Evolutionary conservation across 2,888 invertebrate species (phyloP).

Genomic region (Heliconius cydno): DNA sequence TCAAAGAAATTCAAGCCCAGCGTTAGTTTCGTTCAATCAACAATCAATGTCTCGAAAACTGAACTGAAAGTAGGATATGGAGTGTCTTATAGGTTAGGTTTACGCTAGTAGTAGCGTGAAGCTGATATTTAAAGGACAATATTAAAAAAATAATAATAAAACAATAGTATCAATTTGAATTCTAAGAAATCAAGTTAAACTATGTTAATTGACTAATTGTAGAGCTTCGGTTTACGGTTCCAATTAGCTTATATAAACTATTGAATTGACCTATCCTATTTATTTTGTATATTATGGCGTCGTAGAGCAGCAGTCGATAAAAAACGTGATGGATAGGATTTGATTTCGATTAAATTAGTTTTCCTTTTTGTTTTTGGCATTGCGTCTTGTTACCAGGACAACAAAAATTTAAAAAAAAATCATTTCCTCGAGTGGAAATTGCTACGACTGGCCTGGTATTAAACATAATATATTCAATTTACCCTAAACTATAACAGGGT

Average conservation of each 20-base stretch:
- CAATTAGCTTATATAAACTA: slow-evolving; percentile 8
- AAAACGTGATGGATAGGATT: neutral
- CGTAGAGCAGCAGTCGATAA: neutral
- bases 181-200: slow-evolving; percentile 4
- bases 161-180: neutral
- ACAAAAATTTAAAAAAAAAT: neutral
- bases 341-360: neutral
- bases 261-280: neutral
- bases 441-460: neutral
- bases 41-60: too few species aligned
- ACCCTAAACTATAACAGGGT: neutral
- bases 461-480: neutral
- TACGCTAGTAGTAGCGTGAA: neutral
- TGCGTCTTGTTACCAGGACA: neutral
- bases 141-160: neutral
- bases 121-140: neutral
- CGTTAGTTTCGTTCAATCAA: too few species aligned
- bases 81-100: too few species aligned
- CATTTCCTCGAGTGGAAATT: neutral
- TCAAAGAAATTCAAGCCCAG: too few species aligned
- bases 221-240: neutral
- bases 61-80: too few species aligned
- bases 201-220: neutral
- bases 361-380: neutral
- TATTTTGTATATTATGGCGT: neutral